Percentiles rank a stretch among this genome's conserved stretches.
Evolutionary conservation across 1,140 invertebrate species (phyloP).

Genomic region (Drosophila takahashii): DNA sequence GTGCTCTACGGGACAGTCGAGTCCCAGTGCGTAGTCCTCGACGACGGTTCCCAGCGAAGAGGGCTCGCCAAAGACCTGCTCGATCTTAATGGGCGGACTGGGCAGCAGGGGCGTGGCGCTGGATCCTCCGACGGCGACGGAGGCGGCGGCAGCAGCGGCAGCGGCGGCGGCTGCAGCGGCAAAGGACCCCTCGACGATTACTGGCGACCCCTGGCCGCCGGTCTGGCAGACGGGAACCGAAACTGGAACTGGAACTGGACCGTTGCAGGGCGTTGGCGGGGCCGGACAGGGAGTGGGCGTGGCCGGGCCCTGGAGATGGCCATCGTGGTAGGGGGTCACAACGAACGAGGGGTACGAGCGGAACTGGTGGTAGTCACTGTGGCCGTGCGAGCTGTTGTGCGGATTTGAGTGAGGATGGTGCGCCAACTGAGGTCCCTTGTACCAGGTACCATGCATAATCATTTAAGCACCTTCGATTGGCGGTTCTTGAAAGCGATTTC

Average conservation of each 20-base stretch:
- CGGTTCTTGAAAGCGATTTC: conserved; percentile 25
- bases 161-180: conserved; percentile 49
- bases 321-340: conserved; percentile 79
- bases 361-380: conserved; percentile 76
- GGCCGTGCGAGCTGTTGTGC: conserved; percentile 39
- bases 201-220: conserved; percentile 53
- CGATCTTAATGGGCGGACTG: conserved; percentile 80
- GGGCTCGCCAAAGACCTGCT: conserved; percentile 75
- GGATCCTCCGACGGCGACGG: conserved; percentile 37
- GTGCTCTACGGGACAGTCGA: conserved; percentile 71
- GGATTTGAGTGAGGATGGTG: conserved; percentile 77
- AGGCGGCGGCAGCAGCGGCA: conserved; percentile 54
- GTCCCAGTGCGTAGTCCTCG: conserved; percentile 72
- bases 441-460: conserved; percentile 85
- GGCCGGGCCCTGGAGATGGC: conserved; percentile 55
- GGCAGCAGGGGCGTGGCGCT: conserved; percentile 41
- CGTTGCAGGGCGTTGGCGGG: conserved; percentile 55
- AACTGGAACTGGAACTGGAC: conserved; percentile 34
- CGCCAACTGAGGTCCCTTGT: conserved; percentile 84
- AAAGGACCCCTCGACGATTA: conserved; percentile 75
- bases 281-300: conserved; percentile 65
- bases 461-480: conserved; percentile 67
- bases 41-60: conserved; percentile 56
- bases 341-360: conserved; percentile 83
- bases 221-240: conserved; percentile 44